phyloP scores from a whole-genome alignment of 2,888 invertebrate species.

The Hyposoter dolosus region DNA sequence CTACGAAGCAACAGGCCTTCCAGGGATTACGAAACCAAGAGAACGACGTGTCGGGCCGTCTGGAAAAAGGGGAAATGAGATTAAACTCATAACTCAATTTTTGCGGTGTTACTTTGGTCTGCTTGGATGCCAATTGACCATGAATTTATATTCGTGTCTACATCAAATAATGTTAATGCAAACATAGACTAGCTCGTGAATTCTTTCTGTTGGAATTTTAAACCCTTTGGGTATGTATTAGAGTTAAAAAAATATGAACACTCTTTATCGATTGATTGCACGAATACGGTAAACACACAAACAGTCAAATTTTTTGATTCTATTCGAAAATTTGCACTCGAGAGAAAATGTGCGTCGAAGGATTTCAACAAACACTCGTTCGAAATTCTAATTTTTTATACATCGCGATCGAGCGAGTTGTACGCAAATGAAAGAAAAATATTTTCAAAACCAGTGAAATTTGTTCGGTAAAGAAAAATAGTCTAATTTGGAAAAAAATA shows the following conservation, averaged over 20 bases:
- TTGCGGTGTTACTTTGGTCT: background rate
- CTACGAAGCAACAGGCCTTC: constrained; percentile 84
- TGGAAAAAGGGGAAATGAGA: constrained; percentile 79
- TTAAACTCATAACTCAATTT: constrained; percentile 48
- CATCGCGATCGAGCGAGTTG: background rate
- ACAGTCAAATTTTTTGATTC: background rate
- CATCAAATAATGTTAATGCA: background rate
- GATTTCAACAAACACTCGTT: background rate
- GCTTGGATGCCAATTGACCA: background rate
- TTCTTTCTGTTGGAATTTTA: background rate
- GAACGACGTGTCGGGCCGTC: constrained; percentile 88
- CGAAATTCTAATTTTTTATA: background rate
- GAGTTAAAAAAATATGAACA: background rate
- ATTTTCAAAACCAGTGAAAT: background rate
- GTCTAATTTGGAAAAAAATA: background rate
- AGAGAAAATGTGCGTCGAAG: background rate
- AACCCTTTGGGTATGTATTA: background rate
- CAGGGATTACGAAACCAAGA: constrained; percentile 87
- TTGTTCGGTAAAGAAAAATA: background rate
- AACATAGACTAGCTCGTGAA: background rate
- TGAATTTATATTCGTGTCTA: background rate
- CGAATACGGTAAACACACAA: background rate
- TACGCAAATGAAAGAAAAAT: background rate
- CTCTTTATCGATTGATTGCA: background rate
- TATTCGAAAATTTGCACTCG: background rate